These are phyloP conservation scores for Apistogramma diplotaenia DNA, from an alignment of 2,113 vertebrate species.

Conservation along the genomic window DNA sequence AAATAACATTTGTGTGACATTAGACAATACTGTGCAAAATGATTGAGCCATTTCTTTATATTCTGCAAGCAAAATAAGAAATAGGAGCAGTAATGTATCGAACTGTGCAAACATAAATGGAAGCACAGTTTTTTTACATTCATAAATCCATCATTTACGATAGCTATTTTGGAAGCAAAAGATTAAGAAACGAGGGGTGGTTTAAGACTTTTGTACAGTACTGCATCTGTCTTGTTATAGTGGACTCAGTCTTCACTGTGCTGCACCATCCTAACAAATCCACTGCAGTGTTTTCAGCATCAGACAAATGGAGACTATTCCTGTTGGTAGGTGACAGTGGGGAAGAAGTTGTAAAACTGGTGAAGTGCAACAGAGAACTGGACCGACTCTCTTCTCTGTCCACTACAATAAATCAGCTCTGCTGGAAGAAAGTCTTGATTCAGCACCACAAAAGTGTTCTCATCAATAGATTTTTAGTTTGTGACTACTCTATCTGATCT, in stretches of 20 bases:
- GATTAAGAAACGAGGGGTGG: background rate
- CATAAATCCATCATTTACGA: background rate
- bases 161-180: background rate
- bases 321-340: background rate
- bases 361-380: conserved; percentile 11
- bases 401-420: background rate
- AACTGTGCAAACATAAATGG: background rate
- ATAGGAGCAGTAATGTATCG: background rate
- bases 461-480: background rate
- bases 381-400: background rate
- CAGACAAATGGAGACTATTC: background rate
- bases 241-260: background rate
- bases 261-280: background rate
- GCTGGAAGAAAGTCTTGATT: background rate
- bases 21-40: background rate
- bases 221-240: background rate
- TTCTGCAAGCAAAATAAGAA: too few species aligned
- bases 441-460: background rate
- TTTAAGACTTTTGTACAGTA: background rate
- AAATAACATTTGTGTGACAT: background rate
- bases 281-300: background rate
- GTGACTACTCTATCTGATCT: background rate
- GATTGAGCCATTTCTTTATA: background rate
- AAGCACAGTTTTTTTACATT: background rate
- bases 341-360: conserved; percentile 4